Conservation (phyloP, 2,797 vertebrate species). For the Gorsachius magnificus region DNA sequence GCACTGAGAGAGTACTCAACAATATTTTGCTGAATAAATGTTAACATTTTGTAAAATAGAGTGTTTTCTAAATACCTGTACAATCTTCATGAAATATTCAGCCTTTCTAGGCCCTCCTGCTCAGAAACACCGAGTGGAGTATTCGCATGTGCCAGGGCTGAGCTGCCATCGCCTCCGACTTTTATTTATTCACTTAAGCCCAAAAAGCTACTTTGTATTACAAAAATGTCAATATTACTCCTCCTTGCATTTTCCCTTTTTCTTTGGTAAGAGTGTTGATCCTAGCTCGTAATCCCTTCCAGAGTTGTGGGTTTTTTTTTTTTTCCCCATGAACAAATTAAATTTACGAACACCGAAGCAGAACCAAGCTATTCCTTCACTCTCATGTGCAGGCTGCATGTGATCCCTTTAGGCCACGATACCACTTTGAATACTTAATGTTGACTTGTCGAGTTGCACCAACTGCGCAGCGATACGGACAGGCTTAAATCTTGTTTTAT, state of each 20-base stretch:
- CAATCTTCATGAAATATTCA: not conserved
- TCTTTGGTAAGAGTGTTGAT: slow-evolving; percentile 34
- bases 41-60: not conserved
- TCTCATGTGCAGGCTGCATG: slow-evolving; percentile 1
- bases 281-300: slow-evolving; percentile 47
- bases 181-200: slow-evolving; percentile 36
- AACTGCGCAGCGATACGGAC: not conserved
- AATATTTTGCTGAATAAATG: not conserved
- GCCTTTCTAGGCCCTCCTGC: not conserved
- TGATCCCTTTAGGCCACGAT: slow-evolving; percentile 26
- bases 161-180: not conserved
- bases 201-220: slow-evolving; percentile 22
- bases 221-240: slow-evolving; percentile 38
- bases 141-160: not conserved
- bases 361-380: slow-evolving; percentile 47
- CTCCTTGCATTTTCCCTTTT: slow-evolving; percentile 24
- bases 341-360: slow-evolving; percentile 49
- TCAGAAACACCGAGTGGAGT: not conserved
- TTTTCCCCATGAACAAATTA: slow-evolving; percentile 50
- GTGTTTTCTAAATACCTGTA: not conserved
- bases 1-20: not conserved
- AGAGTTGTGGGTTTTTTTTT: slow-evolving; percentile 49
- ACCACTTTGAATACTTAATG: slow-evolving; percentile 43
- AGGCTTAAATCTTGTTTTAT: slow-evolving; percentile 25
- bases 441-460: slow-evolving; percentile 47